Conservation (phyloP, 1,140 invertebrate species). For the Lepidostoma basale region DNA sequence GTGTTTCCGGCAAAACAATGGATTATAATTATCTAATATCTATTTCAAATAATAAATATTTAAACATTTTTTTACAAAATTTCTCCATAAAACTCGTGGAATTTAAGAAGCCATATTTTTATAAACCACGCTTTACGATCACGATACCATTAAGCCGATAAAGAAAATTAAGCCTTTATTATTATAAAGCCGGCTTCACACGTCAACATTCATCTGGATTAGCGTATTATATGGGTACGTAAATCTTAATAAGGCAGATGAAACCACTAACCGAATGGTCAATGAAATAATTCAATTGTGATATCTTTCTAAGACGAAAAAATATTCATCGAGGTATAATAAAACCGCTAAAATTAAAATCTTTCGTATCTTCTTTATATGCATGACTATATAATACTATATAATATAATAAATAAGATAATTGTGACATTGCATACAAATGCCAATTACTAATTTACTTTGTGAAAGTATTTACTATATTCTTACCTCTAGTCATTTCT, state of each 20-base stretch:
- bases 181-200: neutral
- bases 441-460: too few relatives aligned
- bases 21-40: neutral
- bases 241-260: too few relatives aligned
- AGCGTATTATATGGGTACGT: neutral
- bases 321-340: neutral
- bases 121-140: neutral
- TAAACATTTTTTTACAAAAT: neutral
- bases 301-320: neutral
- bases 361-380: neutral
- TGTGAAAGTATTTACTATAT: too few relatives aligned
- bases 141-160: neutral
- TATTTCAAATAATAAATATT: neutral
- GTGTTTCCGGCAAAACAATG: too few relatives aligned
- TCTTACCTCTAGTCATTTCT: too few relatives aligned
- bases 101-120: neutral
- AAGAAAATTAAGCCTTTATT: neutral
- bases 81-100: neutral
- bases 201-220: constrained; percentile 2
- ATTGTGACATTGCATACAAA: neutral
- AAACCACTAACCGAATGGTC: neutral
- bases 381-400: neutral
- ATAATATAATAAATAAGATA: neutral
- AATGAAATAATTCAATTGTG: neutral
- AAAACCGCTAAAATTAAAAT: neutral